phyloP scores from a whole-genome alignment of 2,888 invertebrate species.

The Tupiocoris notatus region DNA sequence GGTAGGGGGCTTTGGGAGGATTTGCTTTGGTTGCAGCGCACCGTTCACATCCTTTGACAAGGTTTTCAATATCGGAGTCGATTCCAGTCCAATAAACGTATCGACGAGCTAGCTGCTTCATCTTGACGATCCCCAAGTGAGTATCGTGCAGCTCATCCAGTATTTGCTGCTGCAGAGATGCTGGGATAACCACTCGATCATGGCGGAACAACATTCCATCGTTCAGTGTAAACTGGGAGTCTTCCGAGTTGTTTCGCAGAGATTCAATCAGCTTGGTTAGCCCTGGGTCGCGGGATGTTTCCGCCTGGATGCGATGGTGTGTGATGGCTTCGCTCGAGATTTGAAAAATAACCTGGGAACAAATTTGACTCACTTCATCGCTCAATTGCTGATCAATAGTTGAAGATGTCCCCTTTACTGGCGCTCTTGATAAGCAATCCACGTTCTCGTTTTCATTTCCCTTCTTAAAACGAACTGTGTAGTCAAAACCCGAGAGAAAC shows the following conservation, averaged over 20 bases:
- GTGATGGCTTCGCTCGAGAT: conserved; percentile 23
- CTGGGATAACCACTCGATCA: conserved; percentile 45
- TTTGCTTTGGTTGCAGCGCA: too few relatives aligned
- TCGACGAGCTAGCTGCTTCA: too few relatives aligned
- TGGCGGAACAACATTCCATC: conserved; percentile 37
- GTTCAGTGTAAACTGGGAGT: background rate
- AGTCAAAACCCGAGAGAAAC: conserved; percentile 42
- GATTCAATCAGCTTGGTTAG: background rate
- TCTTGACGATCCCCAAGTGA: too few relatives aligned
- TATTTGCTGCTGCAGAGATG: conserved; percentile 44
- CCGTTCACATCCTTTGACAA: too few relatives aligned
- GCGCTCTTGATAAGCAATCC: conserved; percentile 30
- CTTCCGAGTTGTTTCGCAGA: background rate
- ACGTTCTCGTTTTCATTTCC: conserved; percentile 12
- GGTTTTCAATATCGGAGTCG: too few relatives aligned
- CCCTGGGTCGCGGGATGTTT: conserved; percentile 33
- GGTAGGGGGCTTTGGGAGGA: too few relatives aligned
- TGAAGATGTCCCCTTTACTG: background rate
- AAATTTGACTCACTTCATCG: conserved; percentile 15
- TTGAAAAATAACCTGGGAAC: conserved; percentile 26
- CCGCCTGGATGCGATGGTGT: conserved; percentile 2
- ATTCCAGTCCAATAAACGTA: too few relatives aligned
- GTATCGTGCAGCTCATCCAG: too few relatives aligned
- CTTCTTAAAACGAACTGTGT: conserved; percentile 26
- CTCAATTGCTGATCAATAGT: background rate